Evolutionary conservation across 2,797 vertebrate genomes (phyloP), one percentile per base, ranked within the genome.

Genomic region (Simalia tracyae): DNA sequence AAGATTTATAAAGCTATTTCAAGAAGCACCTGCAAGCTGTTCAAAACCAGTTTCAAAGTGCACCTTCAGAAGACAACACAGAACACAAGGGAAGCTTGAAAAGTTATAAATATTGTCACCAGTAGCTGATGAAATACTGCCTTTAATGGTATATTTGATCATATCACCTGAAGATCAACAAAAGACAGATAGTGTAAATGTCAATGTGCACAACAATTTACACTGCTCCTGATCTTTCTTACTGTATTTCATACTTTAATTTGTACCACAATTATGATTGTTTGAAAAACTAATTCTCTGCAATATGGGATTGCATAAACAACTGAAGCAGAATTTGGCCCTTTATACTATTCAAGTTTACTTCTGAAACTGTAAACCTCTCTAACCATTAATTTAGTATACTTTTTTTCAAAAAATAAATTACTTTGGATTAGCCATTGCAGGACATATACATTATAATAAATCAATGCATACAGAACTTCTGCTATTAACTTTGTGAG

Each of bases 341-440:
- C 93, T 96, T 93, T 72, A 92, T 66, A 90, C 89, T 95, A 96
- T 96, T 92, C 96, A 95, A 94, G 46, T 91, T 96, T 95, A 92
- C 95, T 97, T 96, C 95, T 96, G 95, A 96, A 96, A 95, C 95
- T 96, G 68, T 90, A 95, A 95, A 94, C 94, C 93, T 93, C 93
- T 94, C 94, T 96, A 97, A 95, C 96, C 97, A 96, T 96, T 96
- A 96, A 96, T 96, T 96, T 94, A 95, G 96, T 96, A 96, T 96
- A 97, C 97, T 95, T 95, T 89, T 95, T 89, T 72, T 93, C 56
- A 76, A 81, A 68, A 90, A 92, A 95, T 96, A 96, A 96, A 97
- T 95, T 96, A 95, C 95, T 68, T 84, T 93, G 93, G 92, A 96
- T 96, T 94, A 97, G 94, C 84, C 93, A 93, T 96, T 96, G 85